Base-by-base conservation (phyloP, 1,140 invertebrate genomes). In the Drosophila tristis region DNA sequence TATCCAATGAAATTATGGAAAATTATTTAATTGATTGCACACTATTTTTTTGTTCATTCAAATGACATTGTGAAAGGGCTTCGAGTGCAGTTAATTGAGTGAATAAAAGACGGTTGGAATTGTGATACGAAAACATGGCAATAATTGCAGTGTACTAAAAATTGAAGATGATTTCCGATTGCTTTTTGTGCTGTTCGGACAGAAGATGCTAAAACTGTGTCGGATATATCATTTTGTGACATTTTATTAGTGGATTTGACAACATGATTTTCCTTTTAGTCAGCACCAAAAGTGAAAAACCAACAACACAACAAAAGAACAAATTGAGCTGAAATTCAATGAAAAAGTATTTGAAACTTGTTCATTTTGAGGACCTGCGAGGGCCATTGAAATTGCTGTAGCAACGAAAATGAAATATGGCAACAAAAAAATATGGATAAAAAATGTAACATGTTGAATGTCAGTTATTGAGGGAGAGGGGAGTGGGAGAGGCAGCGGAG, bases 291-390 rank as follows among this genome's bases (percentile, higher is more conserved):
- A 20, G 29, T 31, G 29, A 9, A 31, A 31, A 31, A 35, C 11
- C 31, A 35, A 11, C 31, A 4, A 2, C 31, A 39, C 29, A 35
- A 35, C 29, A 47, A 60, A 31, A n/a, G 4, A 39, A 39, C 26
- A 23, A 62, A 61, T 60, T 60, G 29, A 60, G 26, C 26, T 4
- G 29, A 60, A 55, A 60, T 60, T 54, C 58, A 55, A 55, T 53
- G 8, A 60, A 26, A 44, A 60, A 60, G 45, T 16, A 25, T 61
- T 35, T 3, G 29, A 64, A 20, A 25, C 45, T 29, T 13, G 5
- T 11, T n/a, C 25, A 60, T 9, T 60, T 60, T 8, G 9, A 60
- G 29, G 9, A 50, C 9, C 53, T 25, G 25, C 4, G 35, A 55
- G 20, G 20, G 16, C 7, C 54, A 57, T 54, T 58, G 15, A 26